Evolutionary conservation across 2,888 invertebrate species (phyloP), one percentile per base, ranked within the genome.

Genomic region (Tridacna gigas): DNA sequence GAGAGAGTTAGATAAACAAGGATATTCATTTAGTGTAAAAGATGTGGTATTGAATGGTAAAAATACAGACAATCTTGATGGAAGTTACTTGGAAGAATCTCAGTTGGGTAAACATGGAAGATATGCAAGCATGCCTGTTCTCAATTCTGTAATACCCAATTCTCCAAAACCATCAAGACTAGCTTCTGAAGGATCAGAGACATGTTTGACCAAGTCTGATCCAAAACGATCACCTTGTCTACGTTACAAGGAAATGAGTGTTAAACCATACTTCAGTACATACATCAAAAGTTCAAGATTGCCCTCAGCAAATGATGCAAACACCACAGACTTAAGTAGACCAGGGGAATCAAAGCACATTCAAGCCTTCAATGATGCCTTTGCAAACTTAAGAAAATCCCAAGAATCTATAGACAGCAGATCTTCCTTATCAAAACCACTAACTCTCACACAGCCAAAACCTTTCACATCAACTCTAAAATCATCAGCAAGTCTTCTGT

Each of bases 121-220:
- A 60, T 91, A 90, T 78, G 86, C 89, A 66, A 92, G 91, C 77
- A 90, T 92, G 91, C 91, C 91, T 22, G 90, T 86, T 22, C 77
- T 90, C 25, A 88, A 83, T 80, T 51, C 56, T 73, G 74, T 76
- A 25, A 63, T 73, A 60, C 63, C 65, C 37, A 82, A 74, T 28
- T 81, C 87, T 56, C 84, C 83, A 63, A 84, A 80, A 47, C 47
- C 76, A 20, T 74, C 81, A 0, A 61, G 84, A 48, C 56, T 87
- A 28, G 61, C 67, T 74, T 82, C 82, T 63, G 88, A 83, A 65
- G 80, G 82, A 22, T 69, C 63, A 71, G 80, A 82, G 60, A 69
- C 77, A 4, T 77, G 81, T 79, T 79, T 77, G 7, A 79, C 25
- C 37, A 79, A 79, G 28, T 76, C 69, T 63, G 61, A 63, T 45